A percentile compares a stretch with the other conserved stretches of the same genome.
Conservation (phyloP, 2,888 invertebrate species). For the Drosophila melanosoma region DNA sequence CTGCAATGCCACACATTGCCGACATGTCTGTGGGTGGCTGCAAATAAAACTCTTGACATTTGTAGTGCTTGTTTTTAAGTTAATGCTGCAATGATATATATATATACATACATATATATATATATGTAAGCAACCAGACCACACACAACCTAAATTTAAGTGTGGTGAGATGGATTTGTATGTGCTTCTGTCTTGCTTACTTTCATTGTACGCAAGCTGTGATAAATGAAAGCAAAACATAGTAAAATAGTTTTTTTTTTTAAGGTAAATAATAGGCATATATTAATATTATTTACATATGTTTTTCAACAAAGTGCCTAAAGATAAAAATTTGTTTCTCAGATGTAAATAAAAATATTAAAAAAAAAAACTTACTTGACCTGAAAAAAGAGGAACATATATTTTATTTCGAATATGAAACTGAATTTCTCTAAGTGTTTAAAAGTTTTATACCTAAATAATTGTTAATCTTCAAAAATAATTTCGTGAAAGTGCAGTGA, state of each 20-base stretch:
- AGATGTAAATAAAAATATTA: too few species aligned
- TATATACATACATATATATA: background rate
- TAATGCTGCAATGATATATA: background rate
- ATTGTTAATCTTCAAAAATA: background rate
- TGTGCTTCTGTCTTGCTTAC: background rate
- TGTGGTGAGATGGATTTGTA: background rate
- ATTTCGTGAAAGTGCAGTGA: constrained; percentile 18
- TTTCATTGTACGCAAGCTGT: background rate
- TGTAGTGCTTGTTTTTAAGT: constrained; percentile 51
- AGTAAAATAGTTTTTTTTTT: background rate
- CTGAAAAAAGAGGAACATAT: too few species aligned
- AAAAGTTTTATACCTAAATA: too few species aligned
- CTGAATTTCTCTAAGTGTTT: too few species aligned
- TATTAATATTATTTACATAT: background rate
- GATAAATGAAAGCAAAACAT: background rate
- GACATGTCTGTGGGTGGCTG: constrained; percentile 5
- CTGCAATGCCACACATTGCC: background rate
- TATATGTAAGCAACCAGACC: background rate
- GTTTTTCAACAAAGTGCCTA: background rate
- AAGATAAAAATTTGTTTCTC: too few species aligned
- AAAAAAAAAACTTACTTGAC: too few species aligned
- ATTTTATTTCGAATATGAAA: too few species aligned
- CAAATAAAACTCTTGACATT: constrained; percentile 46
- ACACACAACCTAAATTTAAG: background rate
- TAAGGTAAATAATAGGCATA: background rate